Evolutionary conservation across 2,113 vertebrate genomes (phyloP).

Genomic region (Cinclus mexicanus): DNA sequence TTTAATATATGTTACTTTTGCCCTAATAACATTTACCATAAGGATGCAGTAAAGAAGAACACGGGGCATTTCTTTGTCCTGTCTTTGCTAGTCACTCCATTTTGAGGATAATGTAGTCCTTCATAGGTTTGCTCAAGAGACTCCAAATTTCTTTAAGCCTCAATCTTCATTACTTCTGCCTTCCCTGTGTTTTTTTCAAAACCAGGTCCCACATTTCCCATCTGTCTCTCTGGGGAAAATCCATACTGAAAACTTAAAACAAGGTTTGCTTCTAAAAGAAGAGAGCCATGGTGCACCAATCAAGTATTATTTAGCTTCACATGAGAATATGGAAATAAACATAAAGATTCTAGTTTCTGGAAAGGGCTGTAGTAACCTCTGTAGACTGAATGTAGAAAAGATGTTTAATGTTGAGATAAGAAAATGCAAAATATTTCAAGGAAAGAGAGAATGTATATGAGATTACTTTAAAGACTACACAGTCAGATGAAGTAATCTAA

Average conservation of each 20-base stretch:
- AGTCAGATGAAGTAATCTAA: constrained; percentile 8
- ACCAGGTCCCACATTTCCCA: background rate
- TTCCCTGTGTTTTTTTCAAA: background rate
- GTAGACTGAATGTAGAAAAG: background rate
- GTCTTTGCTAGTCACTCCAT: background rate
- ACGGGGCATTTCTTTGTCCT: background rate
- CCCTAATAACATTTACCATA: background rate
- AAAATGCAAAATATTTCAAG: background rate
- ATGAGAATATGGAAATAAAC: background rate
- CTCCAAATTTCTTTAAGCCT: background rate
- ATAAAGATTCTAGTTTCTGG: background rate
- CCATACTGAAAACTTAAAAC: background rate
- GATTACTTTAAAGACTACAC: background rate
- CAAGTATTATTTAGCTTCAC: background rate
- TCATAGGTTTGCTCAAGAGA: background rate
- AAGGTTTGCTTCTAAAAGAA: background rate
- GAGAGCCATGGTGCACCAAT: background rate
- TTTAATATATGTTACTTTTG: background rate
- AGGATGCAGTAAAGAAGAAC: background rate
- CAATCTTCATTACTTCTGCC: background rate
- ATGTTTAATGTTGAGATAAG: background rate
- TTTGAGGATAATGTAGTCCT: background rate
- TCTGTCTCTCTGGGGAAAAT: background rate
- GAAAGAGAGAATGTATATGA: background rate
- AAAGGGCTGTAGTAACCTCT: background rate